Evolutionary conservation across 2,797 vertebrate genomes (phyloP).

Genomic region (Australoheros facetus): DNA sequence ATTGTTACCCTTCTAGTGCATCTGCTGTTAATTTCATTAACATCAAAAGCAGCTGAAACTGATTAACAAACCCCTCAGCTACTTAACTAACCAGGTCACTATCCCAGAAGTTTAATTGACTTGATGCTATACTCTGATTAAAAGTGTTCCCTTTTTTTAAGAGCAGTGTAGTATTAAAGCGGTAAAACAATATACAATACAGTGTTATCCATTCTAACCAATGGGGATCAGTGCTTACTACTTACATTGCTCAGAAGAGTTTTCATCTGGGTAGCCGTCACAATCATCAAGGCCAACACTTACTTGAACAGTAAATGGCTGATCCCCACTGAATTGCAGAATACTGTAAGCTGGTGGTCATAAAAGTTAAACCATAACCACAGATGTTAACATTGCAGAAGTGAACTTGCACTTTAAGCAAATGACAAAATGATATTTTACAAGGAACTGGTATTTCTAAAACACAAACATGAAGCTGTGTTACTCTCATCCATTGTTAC

Average conservation of each 20-base stretch:
- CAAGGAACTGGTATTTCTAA: background rate
- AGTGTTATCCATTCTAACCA: background rate
- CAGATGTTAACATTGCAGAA: background rate
- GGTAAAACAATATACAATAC: background rate
- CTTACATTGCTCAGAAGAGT: slow-evolving; percentile 79
- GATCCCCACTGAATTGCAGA: slow-evolving; percentile 4
- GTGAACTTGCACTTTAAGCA: background rate
- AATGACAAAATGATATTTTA: background rate
- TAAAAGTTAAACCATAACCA: slow-evolving; percentile 1
- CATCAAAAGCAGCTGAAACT: too few species aligned
- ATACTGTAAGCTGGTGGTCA: slow-evolving; percentile 44
- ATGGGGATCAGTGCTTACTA: background rate
- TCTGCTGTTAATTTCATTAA: too few species aligned
- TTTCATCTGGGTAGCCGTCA: slow-evolving; percentile 69
- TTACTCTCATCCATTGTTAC: slow-evolving; percentile 19
- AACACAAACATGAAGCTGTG: slow-evolving; percentile 25
- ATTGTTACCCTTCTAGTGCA: too few species aligned
- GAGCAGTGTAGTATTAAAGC: background rate
- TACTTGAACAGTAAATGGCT: slow-evolving; percentile 61
- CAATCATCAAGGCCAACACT: slow-evolving; percentile 66
- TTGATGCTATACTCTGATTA: too few species aligned
- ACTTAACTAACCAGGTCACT: too few species aligned
- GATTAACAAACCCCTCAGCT: too few species aligned
- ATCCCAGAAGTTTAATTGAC: too few species aligned
- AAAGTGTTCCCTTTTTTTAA: too few species aligned